Base-by-base conservation (phyloP, 2,113 vertebrate genomes). In the Rhinogobius similis region DNA sequence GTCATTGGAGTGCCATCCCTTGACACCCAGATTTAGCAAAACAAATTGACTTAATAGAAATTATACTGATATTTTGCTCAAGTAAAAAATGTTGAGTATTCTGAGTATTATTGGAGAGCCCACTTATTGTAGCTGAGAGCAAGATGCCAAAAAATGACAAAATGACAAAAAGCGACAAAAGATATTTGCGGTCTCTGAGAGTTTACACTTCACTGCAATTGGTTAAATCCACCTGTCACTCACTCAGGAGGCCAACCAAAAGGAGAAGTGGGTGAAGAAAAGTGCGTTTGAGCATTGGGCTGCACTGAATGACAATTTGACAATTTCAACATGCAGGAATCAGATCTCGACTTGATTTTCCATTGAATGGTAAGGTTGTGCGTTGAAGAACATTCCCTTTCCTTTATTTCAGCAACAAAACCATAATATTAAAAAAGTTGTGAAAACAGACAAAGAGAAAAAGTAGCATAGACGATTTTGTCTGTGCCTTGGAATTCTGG, bases 401-500 rank as follows among this genome's bases (percentile, higher is more conserved):
- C 10, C 39, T 10, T 41, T 41, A 1, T 10, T 12, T 9, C 12
- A 41, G 12, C 11, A 9, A 41, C 39, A 41, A 41, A 13, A 41
- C 3, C 32, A 36, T 36, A 36, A 36, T 8, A 36, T 36, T 36
- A 55, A 55, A 55, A 26, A 26, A 56, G 53, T 16, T 9, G 5
- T 36, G 3, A n/a, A 20, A 21, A 61, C 29, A 38, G 3, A 38
- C 58, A 38, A 61, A 38, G 29, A 61, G 4, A n/a, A 36, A 36
- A 61, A n/a, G 7, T n/a, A 26, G 29, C n/a, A 61, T 11, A 32
- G 75, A 70, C 59, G 27, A 63, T 36, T 38, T 26, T 59, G 39
- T 38, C 65, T 70, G 72, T 41, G 32, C 32, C 32, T 48, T 76
- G 50, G 65, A 79, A 78, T 80, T 64, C 73, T 82, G 82, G 63